Base-by-base conservation (phyloP, 2,888 invertebrate genomes). In the Tipula unca region DNA sequence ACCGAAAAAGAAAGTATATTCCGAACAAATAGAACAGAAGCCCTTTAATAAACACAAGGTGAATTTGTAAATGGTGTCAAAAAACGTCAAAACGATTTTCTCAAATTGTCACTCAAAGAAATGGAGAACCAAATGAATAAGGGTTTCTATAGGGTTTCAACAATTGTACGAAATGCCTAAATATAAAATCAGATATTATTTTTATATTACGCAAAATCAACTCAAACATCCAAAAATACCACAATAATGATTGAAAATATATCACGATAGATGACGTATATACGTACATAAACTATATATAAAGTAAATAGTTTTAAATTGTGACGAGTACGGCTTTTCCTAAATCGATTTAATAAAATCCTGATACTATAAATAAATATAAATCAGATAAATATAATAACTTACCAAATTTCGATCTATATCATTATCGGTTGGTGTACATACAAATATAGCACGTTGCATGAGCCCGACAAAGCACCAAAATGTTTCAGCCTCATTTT, bases 381-480 rank as follows among this genome's bases (percentile, higher is more conserved):
- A 48, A 48, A 17, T 48, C 48, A 3, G 32, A 32, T 32, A 32
- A 32, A 32, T 48, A 48, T n/a, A n/a, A 85, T 85, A 86, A 87
- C 91, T 91, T 91, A 95, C 95, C 89, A 99, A 92, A 89, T 98
- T 98, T 88, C 95, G 94, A 89, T 99, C 98, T 95, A 99, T 98
- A 89, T 98, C 98, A 89, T 95, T 94, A 90, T 98, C 98, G 3
- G 97, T 97, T 0, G 98, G 98, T 0, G 97, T 97, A 88, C 97
- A 97, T 0, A 98, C 97, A 89, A 98, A 98, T 88, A 98, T 96
- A 0, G 98, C 97, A 88, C 96, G 93, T 89, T 98, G 96, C 97
- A 99, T 98, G 86, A 98, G 93, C 0, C 98, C 98, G 32, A 97
- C 98, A 90, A 99, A 99, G 89, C 98, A 98, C 99, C 99, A 99